Base-by-base conservation (phyloP, 2,797 vertebrate genomes). In the Siniperca scherzeri region DNA sequence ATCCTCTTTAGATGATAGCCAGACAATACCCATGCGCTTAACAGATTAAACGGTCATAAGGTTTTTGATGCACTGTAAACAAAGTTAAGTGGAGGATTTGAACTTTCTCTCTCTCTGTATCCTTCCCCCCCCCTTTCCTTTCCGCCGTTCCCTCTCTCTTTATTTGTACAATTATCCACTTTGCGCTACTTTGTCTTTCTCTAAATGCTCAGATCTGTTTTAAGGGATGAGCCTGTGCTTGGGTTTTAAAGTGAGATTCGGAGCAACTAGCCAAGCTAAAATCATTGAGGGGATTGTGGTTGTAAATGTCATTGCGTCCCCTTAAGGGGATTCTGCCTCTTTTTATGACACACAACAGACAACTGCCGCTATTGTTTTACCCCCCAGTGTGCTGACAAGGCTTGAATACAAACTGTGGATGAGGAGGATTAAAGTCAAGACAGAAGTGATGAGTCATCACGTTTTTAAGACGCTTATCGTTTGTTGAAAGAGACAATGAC, bases 291-390 rank as follows among this genome's bases (percentile, higher is more conserved):
- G 87, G 87, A 88, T 91, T 86, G 82, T 61, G 78, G 33, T 52
- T 83, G 81, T 84, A 92, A 94, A 94, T 91, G 92, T 92, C 93
- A 91, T 46, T 3, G 61, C 3, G 17, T 78, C 60, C 73, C 73
- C 85, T 84, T 30, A 50, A 71, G 82, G 67, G 59, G 57, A 80
- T 81, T 67, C 36, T 66, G 50, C 64, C 21, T 48, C 38, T 74
- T 42, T n/a, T 62, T 27, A 70, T 38, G 52, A 71, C 55, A 67
- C 80, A 83, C 21, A 62, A 83, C 36, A 84, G 73, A 83, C 64
- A 79, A 70, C 48, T 56, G 36, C 11, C 7, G 53, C 87, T 64
- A 83, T 92, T 91, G 79, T 91, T 67, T 81, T 17, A 69, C 50
- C 55, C 84, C 80, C 78, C 22, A 16, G 70, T 77, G 82, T 74